Evolutionary conservation across 2,113 vertebrate genomes (phyloP).

Genomic region (Indri indri): DNA sequence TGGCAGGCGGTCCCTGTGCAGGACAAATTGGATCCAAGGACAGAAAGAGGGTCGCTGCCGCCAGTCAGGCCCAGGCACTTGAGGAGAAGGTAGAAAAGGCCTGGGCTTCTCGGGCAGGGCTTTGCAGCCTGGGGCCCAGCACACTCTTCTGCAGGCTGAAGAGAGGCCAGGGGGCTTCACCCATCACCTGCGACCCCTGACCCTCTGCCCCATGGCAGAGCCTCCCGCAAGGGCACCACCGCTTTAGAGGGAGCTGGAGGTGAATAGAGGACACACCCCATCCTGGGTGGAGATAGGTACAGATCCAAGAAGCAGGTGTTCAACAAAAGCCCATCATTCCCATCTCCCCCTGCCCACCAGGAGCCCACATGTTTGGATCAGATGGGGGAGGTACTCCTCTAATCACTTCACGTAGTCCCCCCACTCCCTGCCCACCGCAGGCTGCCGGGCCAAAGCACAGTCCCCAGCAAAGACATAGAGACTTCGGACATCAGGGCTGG

Average conservation of each 20-base stretch:
- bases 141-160: too few relatives aligned
- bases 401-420: not conserved
- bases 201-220: not conserved
- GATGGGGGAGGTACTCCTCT: accelerated
- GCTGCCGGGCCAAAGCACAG: not conserved
- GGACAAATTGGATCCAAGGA: not conserved
- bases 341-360: not conserved
- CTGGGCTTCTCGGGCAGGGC: not conserved
- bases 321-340: not conserved
- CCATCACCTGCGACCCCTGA: not conserved
- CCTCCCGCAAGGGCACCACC: not conserved
- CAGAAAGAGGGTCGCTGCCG: not conserved
- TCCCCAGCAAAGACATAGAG: not conserved
- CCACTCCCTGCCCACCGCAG: not conserved
- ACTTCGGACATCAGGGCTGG: not conserved
- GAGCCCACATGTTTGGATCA: not conserved
- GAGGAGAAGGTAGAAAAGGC: not conserved
- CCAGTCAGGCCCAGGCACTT: not conserved
- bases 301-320: not conserved
- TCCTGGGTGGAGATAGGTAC: not conserved
- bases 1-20: not conserved
- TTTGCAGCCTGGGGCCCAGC: not conserved
- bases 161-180: not conserved
- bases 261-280: not conserved
- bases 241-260: not conserved